Base-by-base conservation (phyloP, 2,797 vertebrate genomes). In the Cottoperca gobio region DNA sequence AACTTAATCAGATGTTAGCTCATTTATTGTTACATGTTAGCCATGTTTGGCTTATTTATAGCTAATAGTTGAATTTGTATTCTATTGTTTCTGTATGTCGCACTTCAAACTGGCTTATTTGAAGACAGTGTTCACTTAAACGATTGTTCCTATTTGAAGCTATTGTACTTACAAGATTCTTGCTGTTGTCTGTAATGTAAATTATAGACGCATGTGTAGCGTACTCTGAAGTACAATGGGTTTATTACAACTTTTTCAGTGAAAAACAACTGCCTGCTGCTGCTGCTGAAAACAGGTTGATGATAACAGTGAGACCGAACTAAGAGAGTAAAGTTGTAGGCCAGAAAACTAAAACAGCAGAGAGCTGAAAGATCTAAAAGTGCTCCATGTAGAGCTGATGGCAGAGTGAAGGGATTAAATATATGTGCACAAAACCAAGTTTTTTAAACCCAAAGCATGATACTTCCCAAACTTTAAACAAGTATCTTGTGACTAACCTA, bases 201-300 rank as follows among this genome's bases (percentile, higher is more conserved):
- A n/a, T n/a, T n/a, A 28, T 26, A 48, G 14, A 17, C 8, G 3
- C 33, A 37, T 26, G 39, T 76, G 60, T 39, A 24, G 4, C 3
- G 6, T 45, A 46, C 26, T 54, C 40, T 66, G 31, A 48, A 64
- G 50, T 54, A 14, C 3, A 53, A 2, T 33, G 21, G 19, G 52
- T 72, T 49, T 35, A 49, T 63, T 37, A 13, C 40, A 37, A 33
- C 13, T 21, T 6, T 55, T 57, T 62, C 17, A 37, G 14, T 31
- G 8, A 42, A 12, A 33, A 74, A 49, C 45, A 75, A 43, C 43
- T 71, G 43, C 33, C 42, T 60, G 8, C 31, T 58, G 48, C 4
- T 57, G 52, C 46, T 70, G n/a, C n/a, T 17, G 45, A 37, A 67
- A 67, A 63, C 23, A 64, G 40, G 33, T 28, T 67, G 28, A 75